Evolutionary conservation across 2,797 vertebrate species (phyloP), one percentile per base, ranked within the genome.

Genomic region (Sebastes kiyomatsui): DNA sequence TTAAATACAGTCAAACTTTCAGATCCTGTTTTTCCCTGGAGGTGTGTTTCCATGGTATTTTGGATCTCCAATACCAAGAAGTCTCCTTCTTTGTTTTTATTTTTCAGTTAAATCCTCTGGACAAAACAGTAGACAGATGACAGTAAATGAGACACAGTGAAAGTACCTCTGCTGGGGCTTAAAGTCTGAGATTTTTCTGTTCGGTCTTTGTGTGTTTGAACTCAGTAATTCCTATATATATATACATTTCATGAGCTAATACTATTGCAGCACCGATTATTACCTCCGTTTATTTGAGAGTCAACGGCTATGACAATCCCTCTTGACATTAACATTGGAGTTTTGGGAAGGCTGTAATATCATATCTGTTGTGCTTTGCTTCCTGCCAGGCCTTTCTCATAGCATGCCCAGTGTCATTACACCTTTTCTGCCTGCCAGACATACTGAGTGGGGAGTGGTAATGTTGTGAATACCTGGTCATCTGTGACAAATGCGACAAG

Each of bases 401-500:
- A 68, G 30, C 46, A 69, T 33, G 11, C 35, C 54, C 14, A 46
- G 42, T 69, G 22, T 75, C 64, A 42, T 82, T 78, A 55, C 27
- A 77, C 80, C 59, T 75, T 67, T 23, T 59, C 33, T 69, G 71
- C 58, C 80, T 81, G 65, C 65, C 56, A 82, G 72, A 88, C 58
- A 62, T 67, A 72, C 67, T 52, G 60, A 75, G 38, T 62, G 54
- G 54, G 77, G 81, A 81, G 67, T 75, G 55, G 72, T 88, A 82
- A 88, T 88, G 25, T 28, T 83, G 84, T 82, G 67, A 90, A 68
- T 89, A 77, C 80, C 82, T 81, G 83, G 77, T 81, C 61, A 84
- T 83, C 79, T 79, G 67, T 72, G 75, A 75, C 67, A 67, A 74
- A 84, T 79, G 13, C 3, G 66, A 74, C 64, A 78, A 77, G 55